Percentiles rank a stretch among this genome's conserved stretches.
Conservation (phyloP, 2,797 vertebrate genomes). For the Anisognathus igniventris region DNA sequence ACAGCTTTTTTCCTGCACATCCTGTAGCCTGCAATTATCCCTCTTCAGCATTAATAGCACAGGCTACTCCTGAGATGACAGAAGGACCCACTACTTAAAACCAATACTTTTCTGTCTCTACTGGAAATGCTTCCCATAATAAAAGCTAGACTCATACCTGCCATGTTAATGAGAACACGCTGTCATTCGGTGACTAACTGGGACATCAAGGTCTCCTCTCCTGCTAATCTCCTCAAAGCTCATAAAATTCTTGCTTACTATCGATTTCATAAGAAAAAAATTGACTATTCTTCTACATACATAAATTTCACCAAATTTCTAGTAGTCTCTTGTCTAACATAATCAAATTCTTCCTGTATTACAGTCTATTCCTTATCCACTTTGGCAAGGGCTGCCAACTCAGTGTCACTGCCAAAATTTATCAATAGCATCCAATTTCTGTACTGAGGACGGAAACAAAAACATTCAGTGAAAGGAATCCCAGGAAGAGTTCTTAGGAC, state of each 20-base stretch:
- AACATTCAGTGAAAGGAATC: not conserved
- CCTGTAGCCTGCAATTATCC: not conserved
- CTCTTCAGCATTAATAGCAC: not conserved
- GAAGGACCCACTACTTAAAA: not conserved
- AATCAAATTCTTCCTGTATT: not conserved
- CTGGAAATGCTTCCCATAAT: not conserved
- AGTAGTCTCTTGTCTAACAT: not conserved
- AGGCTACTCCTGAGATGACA: not conserved
- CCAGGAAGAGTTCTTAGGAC: not conserved
- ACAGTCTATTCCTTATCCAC: not conserved
- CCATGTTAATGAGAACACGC: not conserved
- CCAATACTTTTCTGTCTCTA: not conserved
- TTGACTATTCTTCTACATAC: not conserved
- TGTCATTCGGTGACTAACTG: constrained; percentile 23
- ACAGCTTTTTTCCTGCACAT: not conserved
- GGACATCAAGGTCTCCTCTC: not conserved
- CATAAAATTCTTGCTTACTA: not conserved
- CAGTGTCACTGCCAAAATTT: not conserved
- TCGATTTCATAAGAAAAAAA: not conserved
- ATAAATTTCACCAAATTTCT: not conserved
- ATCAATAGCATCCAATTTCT: not conserved
- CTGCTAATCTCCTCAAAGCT: not conserved
- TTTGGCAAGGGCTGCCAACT: not conserved
- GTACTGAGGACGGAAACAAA: not conserved
- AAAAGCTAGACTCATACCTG: not conserved